Evolutionary conservation across 2,888 invertebrate genomes (phyloP), one percentile per base, ranked within the genome.

Genomic region (Uloborus plumipes): DNA sequence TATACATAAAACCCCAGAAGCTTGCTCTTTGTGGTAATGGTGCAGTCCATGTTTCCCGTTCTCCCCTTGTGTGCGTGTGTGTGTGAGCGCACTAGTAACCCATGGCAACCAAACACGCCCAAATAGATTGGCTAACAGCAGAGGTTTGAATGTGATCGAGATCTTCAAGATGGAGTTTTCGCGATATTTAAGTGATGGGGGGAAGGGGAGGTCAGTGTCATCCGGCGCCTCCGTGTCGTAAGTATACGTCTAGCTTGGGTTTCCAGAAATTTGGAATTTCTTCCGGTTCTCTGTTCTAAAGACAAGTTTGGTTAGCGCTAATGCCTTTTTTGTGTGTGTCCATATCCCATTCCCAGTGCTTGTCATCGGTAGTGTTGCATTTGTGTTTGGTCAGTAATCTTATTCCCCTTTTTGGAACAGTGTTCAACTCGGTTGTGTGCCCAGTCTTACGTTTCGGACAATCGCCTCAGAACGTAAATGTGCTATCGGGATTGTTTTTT

Each of bases 71-170:
- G 6, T 22, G 58, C 26, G 18, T 22, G 13, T 39, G 26, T 66
- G 6, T n/a, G 55, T 55, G 20, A 14, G 9, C 55, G 55, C 55
- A 55, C 55, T n/a, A 16, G 76, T 76, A 76, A 53, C 76, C 76
- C 73, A 62, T 80, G 31, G 67, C 79, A 80, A 80, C 79, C 72
- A 73, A 79, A 80, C 79, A 80, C 79, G 73, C 79, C 79, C 79
- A 66, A 66, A 72, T 73, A 79, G 79, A 79, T 79, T 65, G 72
- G 55, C 55, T 59, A 50, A 61, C 39, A 50, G 26, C 58, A 39
- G 58, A 55, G 55, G 58, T 39, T 26, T 39, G 39, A 39, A 39
- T 39, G 39, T 39, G 50, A 55, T 55, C 50, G 75, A 26, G 59
- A 64, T 18, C 58, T 47, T 47, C 66, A 70, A 64, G 67, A 67